Evolutionary conservation across 64 coral and sea anemone species (phyloP).

Genomic region (Montipora sp.): DNA sequence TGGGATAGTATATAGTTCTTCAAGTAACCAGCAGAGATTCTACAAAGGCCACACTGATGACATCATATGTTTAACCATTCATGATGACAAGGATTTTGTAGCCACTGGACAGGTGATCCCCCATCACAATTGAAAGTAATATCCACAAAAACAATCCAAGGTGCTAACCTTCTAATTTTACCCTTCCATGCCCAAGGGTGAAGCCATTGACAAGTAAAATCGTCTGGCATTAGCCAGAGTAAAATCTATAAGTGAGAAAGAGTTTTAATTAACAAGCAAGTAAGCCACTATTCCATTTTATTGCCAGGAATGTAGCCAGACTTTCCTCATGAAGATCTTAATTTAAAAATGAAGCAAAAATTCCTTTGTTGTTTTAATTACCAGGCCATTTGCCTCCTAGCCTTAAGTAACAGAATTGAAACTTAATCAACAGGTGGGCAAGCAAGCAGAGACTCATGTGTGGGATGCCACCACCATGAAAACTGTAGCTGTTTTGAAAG

Average conservation of each 20-base stretch:
- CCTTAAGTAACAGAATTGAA: neutral
- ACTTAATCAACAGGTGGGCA: slow-evolving; percentile 75
- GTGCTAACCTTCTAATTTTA: too few relatives aligned
- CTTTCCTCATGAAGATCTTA: too few relatives aligned
- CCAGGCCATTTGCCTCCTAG: too few relatives aligned
- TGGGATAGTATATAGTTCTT: slow-evolving; percentile 85
- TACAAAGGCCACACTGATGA: slow-evolving; percentile 97
- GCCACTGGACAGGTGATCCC: slow-evolving; percentile 91
- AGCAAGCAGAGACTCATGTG: slow-evolving; percentile 88
- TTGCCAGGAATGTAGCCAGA: too few relatives aligned
- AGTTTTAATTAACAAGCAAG: too few relatives aligned
- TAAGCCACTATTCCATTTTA: too few relatives aligned
- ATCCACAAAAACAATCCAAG: too few relatives aligned
- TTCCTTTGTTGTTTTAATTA: neutral
- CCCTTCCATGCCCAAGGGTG: too few relatives aligned
- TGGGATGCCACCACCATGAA: slow-evolving; percentile 92
- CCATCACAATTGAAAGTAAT: neutral
- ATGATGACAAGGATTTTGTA: slow-evolving; percentile 94
- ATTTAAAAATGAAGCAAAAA: neutral
- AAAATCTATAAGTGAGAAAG: too few relatives aligned
- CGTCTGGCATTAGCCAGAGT: too few relatives aligned
- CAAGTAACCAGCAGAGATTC: slow-evolving; percentile 90
- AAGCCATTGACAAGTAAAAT: too few relatives aligned
- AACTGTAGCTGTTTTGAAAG: slow-evolving; percentile 88
- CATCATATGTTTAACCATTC: slow-evolving; percentile 93